A percentile compares a stretch with the other conserved stretches of the same genome.
Evolutionary conservation across 2,113 vertebrate genomes (phyloP).

Genomic region (Gallinago media): DNA sequence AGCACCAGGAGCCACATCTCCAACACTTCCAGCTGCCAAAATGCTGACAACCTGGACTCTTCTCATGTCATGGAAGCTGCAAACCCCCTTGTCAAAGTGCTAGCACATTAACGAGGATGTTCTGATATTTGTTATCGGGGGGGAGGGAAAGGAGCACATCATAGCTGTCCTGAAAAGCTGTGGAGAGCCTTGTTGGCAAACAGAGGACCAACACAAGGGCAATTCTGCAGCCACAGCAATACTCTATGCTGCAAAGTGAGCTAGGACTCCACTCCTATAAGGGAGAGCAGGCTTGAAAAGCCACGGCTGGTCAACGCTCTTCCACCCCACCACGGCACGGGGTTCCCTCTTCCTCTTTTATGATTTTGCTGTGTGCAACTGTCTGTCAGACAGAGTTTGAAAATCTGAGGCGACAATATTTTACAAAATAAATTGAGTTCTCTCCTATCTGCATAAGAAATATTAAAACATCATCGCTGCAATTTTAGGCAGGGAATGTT

Average conservation of each 20-base stretch:
- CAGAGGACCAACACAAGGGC: neutral
- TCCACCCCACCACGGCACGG: neutral
- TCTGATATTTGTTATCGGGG: neutral
- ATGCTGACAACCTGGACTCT: neutral
- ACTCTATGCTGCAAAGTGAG: neutral
- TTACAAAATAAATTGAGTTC: neutral
- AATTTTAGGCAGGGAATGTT: constrained; percentile 31
- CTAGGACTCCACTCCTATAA: fast-evolving
- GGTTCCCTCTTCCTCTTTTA: neutral
- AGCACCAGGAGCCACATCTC: neutral
- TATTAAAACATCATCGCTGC: constrained; percentile 32
- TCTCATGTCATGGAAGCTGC: neutral
- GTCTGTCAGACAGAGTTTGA: neutral
- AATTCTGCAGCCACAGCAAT: neutral
- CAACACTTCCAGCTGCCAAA: neutral
- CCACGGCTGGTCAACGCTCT: fast-evolving
- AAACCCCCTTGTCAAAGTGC: neutral
- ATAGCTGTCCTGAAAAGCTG: neutral
- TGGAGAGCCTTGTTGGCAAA: neutral
- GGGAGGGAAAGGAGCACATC: fast-evolving
- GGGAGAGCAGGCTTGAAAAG: neutral
- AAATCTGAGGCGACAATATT: neutral
- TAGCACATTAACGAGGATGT: too few species aligned
- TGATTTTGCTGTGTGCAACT: neutral
- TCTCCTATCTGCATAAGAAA: neutral